Evolutionary conservation across 2,113 vertebrate genomes (phyloP).

Genomic region (Heterocephalus glaber): DNA sequence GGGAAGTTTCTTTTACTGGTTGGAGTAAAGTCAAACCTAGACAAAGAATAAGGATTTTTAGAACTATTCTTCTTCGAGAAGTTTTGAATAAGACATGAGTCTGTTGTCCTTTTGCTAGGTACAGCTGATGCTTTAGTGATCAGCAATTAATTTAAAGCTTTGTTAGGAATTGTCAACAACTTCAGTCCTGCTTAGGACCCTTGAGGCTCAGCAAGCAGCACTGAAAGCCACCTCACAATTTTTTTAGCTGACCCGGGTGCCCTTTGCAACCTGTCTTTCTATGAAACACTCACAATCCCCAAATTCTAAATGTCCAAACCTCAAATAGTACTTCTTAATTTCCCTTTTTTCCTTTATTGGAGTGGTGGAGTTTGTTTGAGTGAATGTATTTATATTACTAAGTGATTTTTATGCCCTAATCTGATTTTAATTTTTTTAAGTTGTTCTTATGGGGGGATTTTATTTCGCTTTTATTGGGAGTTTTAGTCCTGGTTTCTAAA

Average conservation of each 20-base stretch:
- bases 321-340: background rate
- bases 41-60: background rate
- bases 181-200: background rate
- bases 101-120: background rate
- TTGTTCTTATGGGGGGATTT: background rate
- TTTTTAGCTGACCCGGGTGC: background rate
- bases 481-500: background rate
- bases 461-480: background rate
- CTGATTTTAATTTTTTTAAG: slow-evolving; percentile 25
- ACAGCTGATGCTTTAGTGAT: background rate
- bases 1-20: background rate
- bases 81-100: background rate
- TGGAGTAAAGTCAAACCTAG: background rate
- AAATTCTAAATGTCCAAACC: background rate
- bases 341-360: background rate
- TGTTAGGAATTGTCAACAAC: background rate
- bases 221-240: background rate
- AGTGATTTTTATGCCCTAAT: background rate
- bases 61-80: background rate
- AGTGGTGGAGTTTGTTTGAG: accelerated
- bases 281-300: background rate
- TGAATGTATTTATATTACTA: background rate
- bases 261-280: background rate
- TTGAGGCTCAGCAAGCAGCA: background rate
- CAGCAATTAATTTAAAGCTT: background rate